phyloP scores from a whole-genome alignment of 2,888 invertebrate species.

The Falcaria lacertinaria region DNA sequence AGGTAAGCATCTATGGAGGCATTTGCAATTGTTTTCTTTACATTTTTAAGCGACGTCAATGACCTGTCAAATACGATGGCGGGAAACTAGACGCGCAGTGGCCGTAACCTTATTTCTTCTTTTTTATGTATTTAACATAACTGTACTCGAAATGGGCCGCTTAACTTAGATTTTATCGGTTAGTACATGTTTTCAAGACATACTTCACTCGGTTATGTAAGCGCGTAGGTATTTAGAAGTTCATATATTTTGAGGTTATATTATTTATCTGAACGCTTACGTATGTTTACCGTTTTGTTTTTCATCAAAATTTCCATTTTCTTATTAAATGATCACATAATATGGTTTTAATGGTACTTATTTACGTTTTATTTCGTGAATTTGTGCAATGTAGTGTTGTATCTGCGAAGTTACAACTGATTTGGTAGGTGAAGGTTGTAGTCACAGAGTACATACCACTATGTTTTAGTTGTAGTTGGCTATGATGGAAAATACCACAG shows the following conservation, averaged over 20 bases:
- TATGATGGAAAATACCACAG: no score
- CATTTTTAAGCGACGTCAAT: constrained; percentile 68
- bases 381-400: not conserved
- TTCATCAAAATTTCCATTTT: not conserved
- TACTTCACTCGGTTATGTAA: constrained; percentile 21
- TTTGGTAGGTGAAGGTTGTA: no score
- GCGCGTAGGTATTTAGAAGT: constrained; percentile 3
- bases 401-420: not conserved
- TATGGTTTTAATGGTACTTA: not conserved
- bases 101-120: constrained; percentile 21
- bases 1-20: constrained; percentile 49
- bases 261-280: constrained; percentile 4
- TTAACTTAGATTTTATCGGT: constrained; percentile 5
- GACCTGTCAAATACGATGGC: constrained; percentile 77
- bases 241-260: constrained; percentile 31
- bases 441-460: no score
- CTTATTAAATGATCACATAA: not conserved
- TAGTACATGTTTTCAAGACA: constrained; percentile 11
- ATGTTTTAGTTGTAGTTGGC: no score
- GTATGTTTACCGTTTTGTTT: constrained; percentile 15
- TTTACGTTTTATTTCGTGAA: not conserved
- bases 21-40: constrained; percentile 71
- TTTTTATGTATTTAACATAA: constrained; percentile 26
- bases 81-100: constrained; percentile 59
- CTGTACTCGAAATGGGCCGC: constrained; percentile 15